A percentile compares a stretch with the other conserved stretches of the same genome.
phyloP scores from a whole-genome alignment of 2,113 vertebrate species.

The Equus przewalskii region DNA sequence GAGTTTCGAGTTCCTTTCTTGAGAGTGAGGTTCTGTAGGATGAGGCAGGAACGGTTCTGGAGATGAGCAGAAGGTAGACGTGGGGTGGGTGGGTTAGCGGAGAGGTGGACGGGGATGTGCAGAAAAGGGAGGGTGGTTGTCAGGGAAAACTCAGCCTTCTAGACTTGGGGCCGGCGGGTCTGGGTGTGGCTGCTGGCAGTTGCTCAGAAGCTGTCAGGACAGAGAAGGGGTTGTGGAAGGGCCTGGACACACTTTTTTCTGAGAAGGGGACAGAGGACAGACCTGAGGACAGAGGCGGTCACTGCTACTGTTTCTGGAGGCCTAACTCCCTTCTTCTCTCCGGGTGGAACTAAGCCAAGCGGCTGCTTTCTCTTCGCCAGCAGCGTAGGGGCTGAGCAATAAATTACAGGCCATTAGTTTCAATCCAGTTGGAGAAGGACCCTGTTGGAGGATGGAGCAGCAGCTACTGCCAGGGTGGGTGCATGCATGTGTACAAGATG shows the following conservation, averaged over 20 bases:
- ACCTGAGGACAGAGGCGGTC: not conserved
- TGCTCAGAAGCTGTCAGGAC: not conserved
- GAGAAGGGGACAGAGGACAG: not conserved
- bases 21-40: fast-evolving
- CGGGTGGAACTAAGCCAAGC: not conserved
- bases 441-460: not conserved
- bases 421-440: not conserved
- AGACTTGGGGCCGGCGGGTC: not conserved
- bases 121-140: not conserved
- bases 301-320: not conserved
- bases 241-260: not conserved
- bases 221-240: not conserved
- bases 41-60: fast-evolving
- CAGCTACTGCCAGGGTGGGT: not conserved
- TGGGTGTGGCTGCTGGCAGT: fast-evolving
- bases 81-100: too few relatives aligned
- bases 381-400: not conserved
- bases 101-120: fast-evolving
- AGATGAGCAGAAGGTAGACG: not conserved
- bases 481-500: fast-evolving
- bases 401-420: not conserved
- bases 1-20: not conserved
- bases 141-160: fast-evolving
- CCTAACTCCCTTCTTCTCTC: not conserved
- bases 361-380: not conserved